Conservation (phyloP, 2,888 invertebrate species). For the Lasioglossum oenotherae region DNA sequence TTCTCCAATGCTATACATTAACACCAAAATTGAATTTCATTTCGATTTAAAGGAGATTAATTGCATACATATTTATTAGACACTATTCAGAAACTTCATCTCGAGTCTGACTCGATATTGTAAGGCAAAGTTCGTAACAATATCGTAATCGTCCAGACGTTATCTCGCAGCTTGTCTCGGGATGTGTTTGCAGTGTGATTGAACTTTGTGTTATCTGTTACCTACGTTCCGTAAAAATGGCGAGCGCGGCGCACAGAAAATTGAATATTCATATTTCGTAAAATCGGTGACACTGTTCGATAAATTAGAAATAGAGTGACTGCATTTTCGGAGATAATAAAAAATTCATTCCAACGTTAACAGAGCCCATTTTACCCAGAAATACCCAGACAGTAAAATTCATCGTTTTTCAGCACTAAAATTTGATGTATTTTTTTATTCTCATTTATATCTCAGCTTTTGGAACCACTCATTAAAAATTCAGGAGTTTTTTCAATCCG, state of each 20-base stretch:
- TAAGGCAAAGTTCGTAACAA: background rate
- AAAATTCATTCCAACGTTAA: background rate
- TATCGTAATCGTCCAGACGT: background rate
- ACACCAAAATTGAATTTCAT: too few species aligned
- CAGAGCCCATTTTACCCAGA: background rate
- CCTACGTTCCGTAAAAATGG: too few species aligned
- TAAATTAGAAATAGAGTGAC: too few species aligned
- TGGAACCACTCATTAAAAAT: background rate
- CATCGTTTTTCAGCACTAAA: background rate
- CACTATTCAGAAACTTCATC: too few species aligned
- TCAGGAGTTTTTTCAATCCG: background rate
- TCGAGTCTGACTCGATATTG: too few species aligned
- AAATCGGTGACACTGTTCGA: too few species aligned
- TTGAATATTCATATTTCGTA: too few species aligned
- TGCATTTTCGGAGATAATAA: too few species aligned
- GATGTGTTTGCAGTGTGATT: constrained; percentile 19
- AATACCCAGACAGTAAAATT: background rate
- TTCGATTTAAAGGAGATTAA: too few species aligned
- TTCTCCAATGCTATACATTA: too few species aligned
- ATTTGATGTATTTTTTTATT: background rate
- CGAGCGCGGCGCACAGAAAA: too few species aligned
- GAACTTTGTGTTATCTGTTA: background rate
- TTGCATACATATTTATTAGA: too few species aligned
- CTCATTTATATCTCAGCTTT: background rate
- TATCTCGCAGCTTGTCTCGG: background rate